Evolutionary conservation across 1,140 invertebrate genomes (phyloP).

Genomic region (Pseudomyrmex flavicornis): DNA sequence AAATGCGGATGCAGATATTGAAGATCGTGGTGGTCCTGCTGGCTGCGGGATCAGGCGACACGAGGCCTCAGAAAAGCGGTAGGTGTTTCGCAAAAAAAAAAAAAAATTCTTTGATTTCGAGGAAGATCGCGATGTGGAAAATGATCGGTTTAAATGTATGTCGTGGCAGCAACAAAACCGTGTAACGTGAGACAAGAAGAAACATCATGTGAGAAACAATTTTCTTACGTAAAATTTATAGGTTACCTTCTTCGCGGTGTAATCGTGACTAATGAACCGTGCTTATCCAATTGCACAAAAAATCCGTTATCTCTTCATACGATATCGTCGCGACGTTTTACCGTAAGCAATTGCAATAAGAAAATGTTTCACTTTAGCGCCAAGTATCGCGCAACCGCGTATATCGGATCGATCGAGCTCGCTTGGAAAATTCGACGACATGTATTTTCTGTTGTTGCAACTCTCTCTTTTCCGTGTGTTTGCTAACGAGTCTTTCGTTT

Average conservation of each 20-base stretch:
- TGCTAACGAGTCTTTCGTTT: constrained; percentile 11
- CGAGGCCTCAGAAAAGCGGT: constrained; percentile 81
- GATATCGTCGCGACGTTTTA: background rate
- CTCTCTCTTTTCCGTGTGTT: background rate
- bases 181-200: background rate
- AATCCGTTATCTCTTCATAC: constrained; percentile 22
- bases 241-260: background rate
- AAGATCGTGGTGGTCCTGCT: constrained; percentile 76
- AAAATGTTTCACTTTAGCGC: no score
- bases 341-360: no score
- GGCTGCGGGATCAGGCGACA: constrained; percentile 74
- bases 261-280: constrained; percentile 8
- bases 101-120: background rate
- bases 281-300: constrained; percentile 32
- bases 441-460: background rate
- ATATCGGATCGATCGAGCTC: background rate
- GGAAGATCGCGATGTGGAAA: background rate
- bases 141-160: background rate
- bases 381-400: no score
- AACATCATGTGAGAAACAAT: background rate
- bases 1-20: constrained; percentile 79
- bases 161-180: constrained; percentile 12
- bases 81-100: constrained; percentile 60
- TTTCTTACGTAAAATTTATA: constrained; percentile 10
- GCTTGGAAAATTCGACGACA: background rate